Conservation (phyloP, 2,797 vertebrate species). For the Sphenodon punctatus region DNA sequence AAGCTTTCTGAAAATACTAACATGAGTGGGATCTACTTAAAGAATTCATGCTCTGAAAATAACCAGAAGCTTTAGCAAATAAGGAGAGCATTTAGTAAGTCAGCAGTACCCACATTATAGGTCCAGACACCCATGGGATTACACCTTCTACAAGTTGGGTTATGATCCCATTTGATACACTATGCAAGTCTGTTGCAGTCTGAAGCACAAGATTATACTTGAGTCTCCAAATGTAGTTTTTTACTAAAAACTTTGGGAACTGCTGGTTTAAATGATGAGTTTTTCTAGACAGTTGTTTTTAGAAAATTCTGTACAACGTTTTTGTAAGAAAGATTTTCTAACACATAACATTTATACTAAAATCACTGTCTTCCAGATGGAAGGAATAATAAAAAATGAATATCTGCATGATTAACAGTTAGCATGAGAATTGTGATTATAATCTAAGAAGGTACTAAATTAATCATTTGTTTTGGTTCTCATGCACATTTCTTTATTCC, state of each 20-base stretch:
- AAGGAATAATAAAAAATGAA: slow-evolving; percentile 68
- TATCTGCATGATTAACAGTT: slow-evolving; percentile 48
- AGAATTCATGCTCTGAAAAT: slow-evolving; percentile 90
- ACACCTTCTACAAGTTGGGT: too few species aligned
- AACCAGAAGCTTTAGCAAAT: slow-evolving; percentile 90
- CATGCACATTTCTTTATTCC: slow-evolving; percentile 68
- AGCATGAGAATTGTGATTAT: slow-evolving; percentile 36
- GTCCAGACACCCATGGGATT: too few species aligned
- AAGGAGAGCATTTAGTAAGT: too few species aligned
- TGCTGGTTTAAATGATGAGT: too few species aligned
- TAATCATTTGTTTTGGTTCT: slow-evolving; percentile 66
- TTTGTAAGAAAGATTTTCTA: slow-evolving; percentile 69
- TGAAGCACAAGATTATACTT: too few species aligned
- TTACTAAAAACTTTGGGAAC: too few species aligned
- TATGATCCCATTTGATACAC: too few species aligned
- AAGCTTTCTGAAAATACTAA: slow-evolving; percentile 90
- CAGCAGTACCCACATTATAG: too few species aligned
- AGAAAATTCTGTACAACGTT: slow-evolving; percentile 71
- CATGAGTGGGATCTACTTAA: slow-evolving; percentile 87
- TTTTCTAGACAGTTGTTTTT: too few species aligned
- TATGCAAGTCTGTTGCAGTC: too few species aligned
- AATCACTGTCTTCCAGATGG: slow-evolving; percentile 75
- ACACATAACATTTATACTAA: slow-evolving; percentile 68
- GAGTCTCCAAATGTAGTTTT: too few species aligned
- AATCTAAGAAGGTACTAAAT: slow-evolving; percentile 57